Evolutionary conservation across 1,140 invertebrate species (phyloP), one percentile per base, ranked within the genome.

Genomic region (Cotesia typhae): DNA sequence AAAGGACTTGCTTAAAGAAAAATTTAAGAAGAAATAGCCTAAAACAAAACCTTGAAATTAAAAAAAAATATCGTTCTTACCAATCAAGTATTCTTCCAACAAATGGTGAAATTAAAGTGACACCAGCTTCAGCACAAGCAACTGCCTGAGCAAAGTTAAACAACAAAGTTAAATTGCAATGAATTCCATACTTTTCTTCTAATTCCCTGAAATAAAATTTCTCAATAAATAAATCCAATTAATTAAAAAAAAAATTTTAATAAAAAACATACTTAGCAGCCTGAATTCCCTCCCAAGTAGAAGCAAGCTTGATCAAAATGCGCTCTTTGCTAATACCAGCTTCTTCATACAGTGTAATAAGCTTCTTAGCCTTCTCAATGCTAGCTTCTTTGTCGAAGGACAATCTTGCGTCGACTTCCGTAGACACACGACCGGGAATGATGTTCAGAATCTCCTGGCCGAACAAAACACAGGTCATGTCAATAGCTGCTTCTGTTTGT

Each of bases 211-310:
- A 88, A 87, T 52, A 70, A 67, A 71, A 55, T 28, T 36, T 12
- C 52, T 37, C 52, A 7, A 28, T 53, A 6, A 17, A 28, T 7
- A 20, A 20, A 20, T 20, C 4, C 6, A 36, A 60, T 3, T 60
- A 59, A 59, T 37, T 14, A 1, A 60, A 41, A 17, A 9, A 12
- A 12, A 35, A 41, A 47, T 6, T 28, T n/a, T 38, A 52, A 47
- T 55, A 51, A 67, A 72, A 72, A 72, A 72, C 82, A 87, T 88
- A 96, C 95, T 93, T 95, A 7, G 97, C 98, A 61, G 98, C 98
- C 87, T 98, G 94, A 75, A 99, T 98, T 36, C 98, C 98, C 90
- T 99, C 98, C 98, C 98, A 99, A 0, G 98, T 99, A 3, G 97
- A 97, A 1, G 96, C 96, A 67, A 99, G 88, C 87, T 99, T 99